Conservation (phyloP, 1,140 invertebrate species). For the Wasmannia auropunctata region DNA sequence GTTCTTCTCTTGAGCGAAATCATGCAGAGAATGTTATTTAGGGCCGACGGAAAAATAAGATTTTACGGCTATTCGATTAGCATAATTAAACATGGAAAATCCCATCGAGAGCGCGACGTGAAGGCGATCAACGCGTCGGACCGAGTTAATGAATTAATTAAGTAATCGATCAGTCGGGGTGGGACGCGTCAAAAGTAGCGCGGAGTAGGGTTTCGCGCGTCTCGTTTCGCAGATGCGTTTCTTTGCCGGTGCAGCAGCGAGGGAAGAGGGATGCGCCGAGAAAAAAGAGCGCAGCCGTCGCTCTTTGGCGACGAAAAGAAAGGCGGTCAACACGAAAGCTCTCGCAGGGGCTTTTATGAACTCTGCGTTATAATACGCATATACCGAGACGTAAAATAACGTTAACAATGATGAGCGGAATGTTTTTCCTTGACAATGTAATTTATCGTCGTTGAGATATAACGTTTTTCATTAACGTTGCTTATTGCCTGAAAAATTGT, state of each 20-base stretch:
- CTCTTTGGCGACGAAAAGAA: slow-evolving; percentile 28
- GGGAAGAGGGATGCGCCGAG: background rate
- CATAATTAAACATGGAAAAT: slow-evolving; percentile 56
- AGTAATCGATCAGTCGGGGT: slow-evolving; percentile 68
- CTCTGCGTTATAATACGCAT: background rate
- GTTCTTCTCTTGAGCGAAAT: background rate
- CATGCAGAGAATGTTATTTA: background rate
- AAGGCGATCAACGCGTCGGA: background rate
- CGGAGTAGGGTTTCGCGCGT: slow-evolving; percentile 14
- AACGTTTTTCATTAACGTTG: background rate
- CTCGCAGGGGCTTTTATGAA: slow-evolving; percentile 22
- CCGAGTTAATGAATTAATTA: slow-evolving; percentile 62
- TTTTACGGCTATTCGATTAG: background rate
- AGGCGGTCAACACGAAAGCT: slow-evolving; percentile 6
- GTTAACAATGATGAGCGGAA: background rate
- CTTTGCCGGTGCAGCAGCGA: background rate
- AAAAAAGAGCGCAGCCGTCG: slow-evolving; percentile 13
- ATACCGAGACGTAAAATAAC: background rate
- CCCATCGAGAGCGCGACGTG: slow-evolving; percentile 17
- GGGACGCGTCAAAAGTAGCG: slow-evolving; percentile 57
- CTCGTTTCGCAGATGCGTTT: background rate
- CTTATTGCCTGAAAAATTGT: background rate
- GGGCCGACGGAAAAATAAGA: background rate
- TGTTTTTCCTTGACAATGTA: slow-evolving; percentile 1
- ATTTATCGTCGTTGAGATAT: background rate